Conservation (phyloP, 2,888 invertebrate genomes). For the Scrobipalpa costella region DNA sequence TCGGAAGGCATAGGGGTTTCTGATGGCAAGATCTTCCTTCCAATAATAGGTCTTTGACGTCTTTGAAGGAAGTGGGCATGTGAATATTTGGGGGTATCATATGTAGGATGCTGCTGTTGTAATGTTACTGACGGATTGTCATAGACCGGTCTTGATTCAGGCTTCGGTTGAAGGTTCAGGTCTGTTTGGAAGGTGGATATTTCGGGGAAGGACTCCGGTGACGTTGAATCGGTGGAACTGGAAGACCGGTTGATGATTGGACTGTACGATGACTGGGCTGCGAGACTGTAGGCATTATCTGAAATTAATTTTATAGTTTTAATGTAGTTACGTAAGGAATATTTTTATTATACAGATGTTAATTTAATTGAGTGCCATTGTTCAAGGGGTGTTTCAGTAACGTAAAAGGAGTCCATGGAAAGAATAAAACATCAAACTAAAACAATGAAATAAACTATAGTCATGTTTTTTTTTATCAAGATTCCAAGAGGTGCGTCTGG, state of each 20-base stretch:
- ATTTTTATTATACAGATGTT: not conserved
- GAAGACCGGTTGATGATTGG: constrained; percentile 55
- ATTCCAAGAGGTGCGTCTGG: no score
- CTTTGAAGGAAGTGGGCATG: constrained; percentile 39
- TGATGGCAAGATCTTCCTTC: constrained; percentile 51
- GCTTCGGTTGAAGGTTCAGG: constrained; percentile 1
- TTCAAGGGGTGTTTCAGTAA: no score
- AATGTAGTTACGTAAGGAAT: not conserved
- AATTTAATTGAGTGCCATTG: no score
- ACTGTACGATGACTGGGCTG: constrained; percentile 42
- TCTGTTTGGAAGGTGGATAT: constrained; percentile 35
- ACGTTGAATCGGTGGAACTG: constrained; percentile 66
- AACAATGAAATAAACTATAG: no score
- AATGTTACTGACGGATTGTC: not conserved
- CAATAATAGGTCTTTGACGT: constrained; percentile 58
- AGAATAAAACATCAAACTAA: no score
- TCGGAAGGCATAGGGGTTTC: constrained; percentile 27
- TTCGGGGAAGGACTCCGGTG: constrained; percentile 65
- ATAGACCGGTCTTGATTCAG: constrained; percentile 1
- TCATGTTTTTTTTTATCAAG: no score
- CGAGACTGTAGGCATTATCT: constrained; percentile 21
- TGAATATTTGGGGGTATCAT: constrained; percentile 28
- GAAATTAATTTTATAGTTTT: constrained; percentile 17
- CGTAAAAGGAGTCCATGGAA: no score
- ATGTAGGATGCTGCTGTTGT: not conserved